Percentiles rank a stretch among this genome's conserved stretches.
phyloP scores from a whole-genome alignment of 2,113 vertebrate genomes.

The Holacanthus passer region DNA sequence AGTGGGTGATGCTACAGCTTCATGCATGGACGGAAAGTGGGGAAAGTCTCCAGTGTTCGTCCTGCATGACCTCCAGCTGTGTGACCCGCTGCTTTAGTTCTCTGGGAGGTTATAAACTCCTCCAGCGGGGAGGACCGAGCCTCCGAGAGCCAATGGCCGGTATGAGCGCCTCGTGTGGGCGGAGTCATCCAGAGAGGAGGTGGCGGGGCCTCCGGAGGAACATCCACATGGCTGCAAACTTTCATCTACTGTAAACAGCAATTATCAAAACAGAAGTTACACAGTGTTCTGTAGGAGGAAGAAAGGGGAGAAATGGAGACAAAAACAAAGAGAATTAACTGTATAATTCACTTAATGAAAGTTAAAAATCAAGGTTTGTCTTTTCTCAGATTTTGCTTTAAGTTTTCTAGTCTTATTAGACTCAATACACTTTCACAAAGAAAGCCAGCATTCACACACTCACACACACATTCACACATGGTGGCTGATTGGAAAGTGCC shows the following conservation, averaged over 20 bases:
- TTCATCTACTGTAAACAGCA: background rate
- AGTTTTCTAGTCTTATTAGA: too few species aligned
- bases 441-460: too few species aligned
- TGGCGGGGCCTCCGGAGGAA: background rate
- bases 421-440: too few species aligned
- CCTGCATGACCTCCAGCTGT: constrained; percentile 7
- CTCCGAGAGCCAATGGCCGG: constrained; percentile 43
- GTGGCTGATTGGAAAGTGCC: too few species aligned
- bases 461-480: too few species aligned
- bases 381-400: background rate
- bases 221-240: background rate
- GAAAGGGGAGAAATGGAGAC: background rate
- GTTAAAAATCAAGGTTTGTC: background rate
- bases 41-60: fast-evolving
- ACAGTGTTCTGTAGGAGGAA: background rate
- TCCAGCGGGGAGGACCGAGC: constrained; percentile 35
- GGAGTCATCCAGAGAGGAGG: background rate
- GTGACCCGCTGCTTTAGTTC: background rate
- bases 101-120: background rate
- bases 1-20: background rate
- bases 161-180: constrained; percentile 57
- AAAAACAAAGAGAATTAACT: background rate
- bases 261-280: too few species aligned
- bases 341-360: background rate
- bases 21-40: background rate